Evolutionary conservation across 2,113 vertebrate genomes (phyloP).

Genomic region (Tringa solitaria): DNA sequence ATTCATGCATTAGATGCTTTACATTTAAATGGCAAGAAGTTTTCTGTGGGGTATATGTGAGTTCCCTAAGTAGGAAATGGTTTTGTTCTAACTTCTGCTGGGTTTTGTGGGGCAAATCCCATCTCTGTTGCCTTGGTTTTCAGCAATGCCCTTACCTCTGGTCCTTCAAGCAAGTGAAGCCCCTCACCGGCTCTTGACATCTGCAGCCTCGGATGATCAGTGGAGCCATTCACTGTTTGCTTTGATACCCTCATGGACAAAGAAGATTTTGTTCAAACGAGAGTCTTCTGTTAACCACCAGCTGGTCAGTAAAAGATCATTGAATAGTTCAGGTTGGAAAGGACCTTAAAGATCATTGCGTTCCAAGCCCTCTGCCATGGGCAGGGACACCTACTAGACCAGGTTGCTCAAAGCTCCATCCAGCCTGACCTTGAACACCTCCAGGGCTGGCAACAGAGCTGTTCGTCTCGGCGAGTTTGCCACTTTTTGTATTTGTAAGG

Average conservation of each 20-base stretch:
- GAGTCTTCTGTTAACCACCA: constrained; percentile 19
- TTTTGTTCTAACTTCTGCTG: neutral
- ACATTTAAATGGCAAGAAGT: neutral
- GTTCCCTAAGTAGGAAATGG: neutral
- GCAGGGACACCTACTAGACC: no score
- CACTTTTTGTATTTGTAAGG: neutral
- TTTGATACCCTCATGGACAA: constrained; percentile 62
- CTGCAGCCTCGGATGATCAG: constrained; percentile 53
- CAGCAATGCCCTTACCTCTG: neutral
- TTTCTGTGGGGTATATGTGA: neutral
- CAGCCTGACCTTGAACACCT: no score
- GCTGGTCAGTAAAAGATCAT: constrained; percentile 48
- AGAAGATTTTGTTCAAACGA: constrained; percentile 61
- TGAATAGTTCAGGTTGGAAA: no score
- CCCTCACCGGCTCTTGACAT: neutral
- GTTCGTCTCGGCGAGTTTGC: neutral
- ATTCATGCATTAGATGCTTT: neutral
- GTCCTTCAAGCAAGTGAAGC: neutral
- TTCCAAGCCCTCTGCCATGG: no score
- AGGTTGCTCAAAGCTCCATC: no score
- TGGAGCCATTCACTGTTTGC: constrained; percentile 73
- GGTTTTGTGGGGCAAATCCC: neutral
- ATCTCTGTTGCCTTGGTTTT: constrained; percentile 8
- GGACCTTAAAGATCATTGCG: no score
- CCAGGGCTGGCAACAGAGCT: no score